A percentile compares a stretch with the other conserved stretches of the same genome.
Conservation (phyloP, 2,888 invertebrate species). For the Rhamnusium bicolor region DNA sequence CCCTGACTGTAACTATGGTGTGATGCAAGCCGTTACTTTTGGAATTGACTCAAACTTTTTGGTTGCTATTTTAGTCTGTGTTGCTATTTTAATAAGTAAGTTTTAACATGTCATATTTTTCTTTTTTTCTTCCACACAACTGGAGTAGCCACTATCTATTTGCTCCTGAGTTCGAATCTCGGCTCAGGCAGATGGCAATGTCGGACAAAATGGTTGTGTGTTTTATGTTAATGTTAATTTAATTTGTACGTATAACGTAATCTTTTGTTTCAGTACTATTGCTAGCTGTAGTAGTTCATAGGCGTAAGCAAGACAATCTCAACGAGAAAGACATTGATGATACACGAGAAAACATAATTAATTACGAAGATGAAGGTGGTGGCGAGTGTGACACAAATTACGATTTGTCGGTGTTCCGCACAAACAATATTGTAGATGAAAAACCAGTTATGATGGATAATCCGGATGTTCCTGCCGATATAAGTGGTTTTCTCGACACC, state of each 20-base stretch:
- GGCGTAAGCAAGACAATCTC: slow-evolving; percentile 88
- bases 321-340: slow-evolving; percentile 95
- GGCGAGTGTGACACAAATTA: slow-evolving; percentile 97
- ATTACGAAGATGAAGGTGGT: slow-evolving; percentile 98
- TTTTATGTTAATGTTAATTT: too few relatives aligned
- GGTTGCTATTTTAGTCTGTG: slow-evolving; percentile 91
- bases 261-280: slow-evolving; percentile 78
- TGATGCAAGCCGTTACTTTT: slow-evolving; percentile 85
- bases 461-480: slow-evolving; percentile 83
- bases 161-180: too few relatives aligned
- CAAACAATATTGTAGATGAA: slow-evolving; percentile 61
- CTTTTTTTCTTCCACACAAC: too few relatives aligned
- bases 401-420: slow-evolving; percentile 85
- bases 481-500: slow-evolving; percentile 91
- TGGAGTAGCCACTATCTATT: too few relatives aligned
- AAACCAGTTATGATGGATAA: slow-evolving; percentile 68
- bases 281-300: slow-evolving; percentile 92
- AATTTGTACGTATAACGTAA: not conserved
- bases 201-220: too few relatives aligned
- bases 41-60: slow-evolving; percentile 90
- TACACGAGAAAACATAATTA: slow-evolving; percentile 96
- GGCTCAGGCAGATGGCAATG: too few relatives aligned
- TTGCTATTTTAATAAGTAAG: slow-evolving; percentile 87
- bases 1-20: slow-evolving; percentile 82
- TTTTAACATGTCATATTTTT: slow-evolving; percentile 55